Base-by-base conservation (phyloP, 1,140 invertebrate species). In the Batillaria attramentaria region DNA sequence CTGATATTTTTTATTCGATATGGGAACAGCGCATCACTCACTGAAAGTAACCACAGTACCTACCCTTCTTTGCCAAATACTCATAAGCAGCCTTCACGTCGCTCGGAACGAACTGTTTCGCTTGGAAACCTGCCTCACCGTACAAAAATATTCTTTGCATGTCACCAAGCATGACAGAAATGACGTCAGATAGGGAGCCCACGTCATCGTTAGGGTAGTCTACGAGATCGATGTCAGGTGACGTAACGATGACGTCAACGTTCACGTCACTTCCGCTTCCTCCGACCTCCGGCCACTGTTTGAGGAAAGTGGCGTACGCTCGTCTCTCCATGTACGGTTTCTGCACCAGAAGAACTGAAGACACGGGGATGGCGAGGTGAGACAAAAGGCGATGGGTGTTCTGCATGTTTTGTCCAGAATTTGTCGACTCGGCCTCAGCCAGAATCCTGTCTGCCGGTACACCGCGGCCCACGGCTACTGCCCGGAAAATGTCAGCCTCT, bases 211-310 rank as follows among this genome's bases (percentile, higher is more conserved):
- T 86, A 20, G 87, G 86, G 66, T 87, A 88, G 8, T 84, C 79
- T 28, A 77, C 16, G 6, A 88, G 69, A 20, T 41, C 46, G 24
- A 88, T 76, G 39, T 84, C 78, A 41, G 85, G 83, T 69, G 87
- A 87, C 46, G 84, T 84, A 46, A 88, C 83, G 31, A 66, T 46
- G 10, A 83, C 68, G 24, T 70, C 37, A 5, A 83, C 60, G 28
- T 33, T 16, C 5, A 13, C 16, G 8, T 76, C n/a, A 0, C 46
- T 31, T n/a, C 65, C 81, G n/a, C n/a, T n/a, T n/a, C n/a, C n/a
- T n/a, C n/a, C n/a, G n/a, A n/a, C n/a, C n/a, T n/a, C n/a, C 13
- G 80, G 81, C 85, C 84, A 88, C 73, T 88, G 86, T 75, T 87
- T 87, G 74, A 83, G 77, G 50, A 88, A 88, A 24, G 87, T 88